Percentiles rank a stretch among this genome's conserved stretches.
These are phyloP conservation scores for Leptestheria dahalacensis DNA, from an alignment of 1,140 invertebrate species.

Conservation along the genomic window DNA sequence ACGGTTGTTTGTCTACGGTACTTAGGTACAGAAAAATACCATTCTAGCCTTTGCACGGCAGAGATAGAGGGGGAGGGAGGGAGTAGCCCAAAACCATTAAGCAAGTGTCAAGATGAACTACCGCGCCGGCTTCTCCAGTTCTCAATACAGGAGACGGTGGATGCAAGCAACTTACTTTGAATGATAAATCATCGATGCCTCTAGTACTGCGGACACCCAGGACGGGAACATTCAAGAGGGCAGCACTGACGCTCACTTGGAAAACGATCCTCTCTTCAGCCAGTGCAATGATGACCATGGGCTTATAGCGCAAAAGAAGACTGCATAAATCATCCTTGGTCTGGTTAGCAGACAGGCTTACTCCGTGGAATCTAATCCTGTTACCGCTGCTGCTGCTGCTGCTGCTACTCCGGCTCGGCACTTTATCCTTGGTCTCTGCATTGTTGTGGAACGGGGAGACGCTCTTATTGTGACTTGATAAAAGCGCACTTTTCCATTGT, in stretches of 20 bases:
- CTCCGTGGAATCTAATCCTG: not conserved
- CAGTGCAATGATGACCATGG: not conserved
- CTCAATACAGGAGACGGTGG: not conserved
- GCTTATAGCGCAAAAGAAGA: not conserved
- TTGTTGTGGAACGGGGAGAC: not conserved
- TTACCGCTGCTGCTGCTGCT: not conserved
- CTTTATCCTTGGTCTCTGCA: not conserved
- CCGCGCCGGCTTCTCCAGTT: not conserved
- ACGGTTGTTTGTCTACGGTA: too few species aligned
- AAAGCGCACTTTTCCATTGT: not conserved
- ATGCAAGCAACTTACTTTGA: not conserved
- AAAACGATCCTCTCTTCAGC: not conserved
- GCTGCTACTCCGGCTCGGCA: not conserved
- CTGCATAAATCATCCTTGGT: not conserved
- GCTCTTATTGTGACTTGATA: not conserved
- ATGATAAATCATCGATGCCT: constrained; percentile 3
- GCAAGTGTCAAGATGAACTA: not conserved
- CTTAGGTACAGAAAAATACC: too few species aligned
- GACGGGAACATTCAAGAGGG: not conserved
- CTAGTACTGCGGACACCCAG: not conserved
- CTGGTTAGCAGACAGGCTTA: not conserved
- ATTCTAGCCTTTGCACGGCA: too few species aligned
- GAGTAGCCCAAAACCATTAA: not conserved
- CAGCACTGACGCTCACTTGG: not conserved
- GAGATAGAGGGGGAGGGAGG: not conserved